These are phyloP conservation scores for Mactra quadrangularis DNA, from an alignment of 1,140 invertebrate genomes.

Conservation along the genomic window DNA sequence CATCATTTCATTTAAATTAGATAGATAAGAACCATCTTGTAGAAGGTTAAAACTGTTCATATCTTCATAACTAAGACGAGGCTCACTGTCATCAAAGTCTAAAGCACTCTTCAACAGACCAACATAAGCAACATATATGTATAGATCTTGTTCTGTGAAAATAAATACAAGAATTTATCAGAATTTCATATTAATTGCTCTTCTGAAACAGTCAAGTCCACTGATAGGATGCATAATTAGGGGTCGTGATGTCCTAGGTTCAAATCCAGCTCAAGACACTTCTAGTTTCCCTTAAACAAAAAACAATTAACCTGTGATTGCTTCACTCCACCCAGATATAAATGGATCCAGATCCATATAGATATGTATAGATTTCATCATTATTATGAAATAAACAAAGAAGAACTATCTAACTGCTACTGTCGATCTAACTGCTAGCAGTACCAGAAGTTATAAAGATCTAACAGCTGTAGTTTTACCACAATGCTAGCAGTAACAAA, in stretches of 20 bases:
- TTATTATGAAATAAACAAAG: no score
- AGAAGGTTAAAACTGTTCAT: constrained; percentile 12
- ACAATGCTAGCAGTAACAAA: no score
- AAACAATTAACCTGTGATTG: neutral
- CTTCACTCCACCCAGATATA: no score
- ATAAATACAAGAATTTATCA: no score
- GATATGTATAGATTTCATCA: no score
- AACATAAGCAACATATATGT: constrained; percentile 17
- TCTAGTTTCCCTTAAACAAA: neutral
- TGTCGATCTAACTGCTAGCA: no score
- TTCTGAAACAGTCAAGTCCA: no score
- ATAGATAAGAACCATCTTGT: neutral
- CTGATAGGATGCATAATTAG: neutral
- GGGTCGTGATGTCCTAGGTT: neutral
- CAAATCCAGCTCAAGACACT: neutral
- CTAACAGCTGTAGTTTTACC: no score
- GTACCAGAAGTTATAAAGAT: no score
- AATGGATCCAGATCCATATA: no score
- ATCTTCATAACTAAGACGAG: neutral
- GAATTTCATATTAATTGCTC: no score
- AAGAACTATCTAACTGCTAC: no score
- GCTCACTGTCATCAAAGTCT: neutral
- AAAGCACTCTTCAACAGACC: neutral
- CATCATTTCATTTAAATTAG: neutral
- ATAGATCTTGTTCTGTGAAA: constrained; percentile 6